phyloP scores from a whole-genome alignment of 2,888 invertebrate genomes.

The Spodoptera exigua region DNA sequence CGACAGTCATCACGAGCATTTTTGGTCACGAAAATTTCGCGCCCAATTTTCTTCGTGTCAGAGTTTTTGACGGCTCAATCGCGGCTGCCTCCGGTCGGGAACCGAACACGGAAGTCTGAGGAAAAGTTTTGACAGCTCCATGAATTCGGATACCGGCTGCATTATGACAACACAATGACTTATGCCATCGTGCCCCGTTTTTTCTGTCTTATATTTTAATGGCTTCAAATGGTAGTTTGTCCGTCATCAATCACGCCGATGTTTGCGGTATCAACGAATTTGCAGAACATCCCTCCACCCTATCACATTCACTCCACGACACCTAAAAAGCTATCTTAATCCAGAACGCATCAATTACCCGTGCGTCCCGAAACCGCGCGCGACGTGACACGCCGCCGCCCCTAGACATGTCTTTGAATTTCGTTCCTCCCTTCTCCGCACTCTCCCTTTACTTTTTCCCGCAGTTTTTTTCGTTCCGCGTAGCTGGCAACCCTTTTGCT shows the following conservation, averaged over 20 bases:
- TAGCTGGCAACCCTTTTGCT: conserved; percentile 85
- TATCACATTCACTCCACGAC: conserved; percentile 61
- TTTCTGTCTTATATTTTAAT: conserved; percentile 44
- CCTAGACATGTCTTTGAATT: conserved; percentile 83
- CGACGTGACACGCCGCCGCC: conserved; percentile 80
- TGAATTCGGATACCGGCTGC: conserved; percentile 50
- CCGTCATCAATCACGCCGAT: conserved; percentile 57
- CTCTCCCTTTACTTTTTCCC: conserved; percentile 55
- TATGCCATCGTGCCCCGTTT: conserved; percentile 49
- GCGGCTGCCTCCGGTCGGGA: conserved; percentile 61
- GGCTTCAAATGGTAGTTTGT: conserved; percentile 38
- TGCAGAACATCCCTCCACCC: conserved; percentile 51
- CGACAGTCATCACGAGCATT: conserved; percentile 68
- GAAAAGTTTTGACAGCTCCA: conserved; percentile 64
- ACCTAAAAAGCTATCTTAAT: conserved; percentile 73
- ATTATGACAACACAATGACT: conserved; percentile 57
- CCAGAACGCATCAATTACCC: conserved; percentile 82
- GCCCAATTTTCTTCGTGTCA: conserved; percentile 85
- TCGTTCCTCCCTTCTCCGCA: conserved; percentile 57
- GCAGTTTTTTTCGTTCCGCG: conserved; percentile 78
- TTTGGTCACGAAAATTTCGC: conserved; percentile 83
- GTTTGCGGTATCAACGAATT: conserved; percentile 51
- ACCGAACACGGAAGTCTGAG: conserved; percentile 64
- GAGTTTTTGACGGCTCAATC: conserved; percentile 82
- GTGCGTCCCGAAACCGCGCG: conserved; percentile 68